Conservation (phyloP, 2,797 vertebrate species). For the Eleutherodactylus coqui region DNA sequence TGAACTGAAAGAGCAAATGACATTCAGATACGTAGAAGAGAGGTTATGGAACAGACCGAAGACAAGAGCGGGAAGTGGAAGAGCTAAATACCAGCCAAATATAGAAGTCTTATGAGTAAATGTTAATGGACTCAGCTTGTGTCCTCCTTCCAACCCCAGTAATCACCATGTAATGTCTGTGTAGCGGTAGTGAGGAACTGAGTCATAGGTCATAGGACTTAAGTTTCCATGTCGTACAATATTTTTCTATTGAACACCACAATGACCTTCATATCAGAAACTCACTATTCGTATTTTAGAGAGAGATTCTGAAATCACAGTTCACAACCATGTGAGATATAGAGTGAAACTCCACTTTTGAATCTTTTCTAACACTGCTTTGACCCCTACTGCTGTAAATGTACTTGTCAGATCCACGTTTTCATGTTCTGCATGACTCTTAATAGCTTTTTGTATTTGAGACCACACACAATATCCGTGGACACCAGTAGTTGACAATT, state of each 20-base stretch:
- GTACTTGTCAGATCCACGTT: too few relatives aligned
- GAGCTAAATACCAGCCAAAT: conserved; percentile 42
- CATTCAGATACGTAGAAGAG: conserved; percentile 4
- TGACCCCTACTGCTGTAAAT: too few relatives aligned
- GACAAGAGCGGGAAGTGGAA: neutral
- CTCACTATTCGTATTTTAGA: neutral
- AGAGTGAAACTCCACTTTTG: too few relatives aligned
- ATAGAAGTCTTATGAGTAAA: conserved; percentile 12
- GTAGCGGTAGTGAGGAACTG: neutral
- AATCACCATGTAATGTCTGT: conserved; percentile 32
- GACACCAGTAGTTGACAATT: too few relatives aligned
- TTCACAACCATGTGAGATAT: neutral
- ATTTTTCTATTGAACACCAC: neutral
- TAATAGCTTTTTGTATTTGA: too few relatives aligned
- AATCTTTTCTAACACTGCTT: too few relatives aligned
- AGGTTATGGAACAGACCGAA: conserved; percentile 16
- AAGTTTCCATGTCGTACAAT: neutral
- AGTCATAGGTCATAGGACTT: conserved; percentile 13
- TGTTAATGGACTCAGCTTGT: conserved; percentile 37
- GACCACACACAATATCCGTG: too few relatives aligned
- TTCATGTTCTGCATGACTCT: too few relatives aligned
- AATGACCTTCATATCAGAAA: neutral
- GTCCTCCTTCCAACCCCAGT: conserved; percentile 7
- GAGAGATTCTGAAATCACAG: neutral
- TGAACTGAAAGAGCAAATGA: conserved; percentile 20